phyloP scores from a whole-genome alignment of 30 jellyfish, hydroid and myxozoan genomes.

The Hydractinia echinata region DNA sequence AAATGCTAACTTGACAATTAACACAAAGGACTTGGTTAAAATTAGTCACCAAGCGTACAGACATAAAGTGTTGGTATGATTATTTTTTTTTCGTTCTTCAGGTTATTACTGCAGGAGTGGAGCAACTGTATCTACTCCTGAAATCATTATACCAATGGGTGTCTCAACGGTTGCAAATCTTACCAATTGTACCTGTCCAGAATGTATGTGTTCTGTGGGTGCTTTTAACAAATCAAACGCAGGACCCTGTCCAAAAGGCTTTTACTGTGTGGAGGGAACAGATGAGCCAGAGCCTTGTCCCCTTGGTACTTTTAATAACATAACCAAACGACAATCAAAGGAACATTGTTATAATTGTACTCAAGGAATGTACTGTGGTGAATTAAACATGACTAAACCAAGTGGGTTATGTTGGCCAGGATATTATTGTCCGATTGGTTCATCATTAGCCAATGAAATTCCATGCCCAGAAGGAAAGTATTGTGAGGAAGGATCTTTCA shows the following conservation, averaged over 20 bases:
- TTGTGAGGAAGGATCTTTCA: conserved; percentile 50
- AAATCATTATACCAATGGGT: conserved; percentile 58
- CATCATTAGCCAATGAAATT: conserved; percentile 67
- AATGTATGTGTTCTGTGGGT: conserved; percentile 79
- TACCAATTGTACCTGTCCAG: conserved; percentile 77
- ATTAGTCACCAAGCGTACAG: not conserved
- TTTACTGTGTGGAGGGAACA: conserved; percentile 87
- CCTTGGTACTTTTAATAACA: conserved; percentile 81
- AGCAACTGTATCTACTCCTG: conserved; percentile 91
- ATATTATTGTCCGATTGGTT: conserved; percentile 86
- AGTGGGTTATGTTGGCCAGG: conserved; percentile 95
- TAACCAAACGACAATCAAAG: conserved; percentile 49
- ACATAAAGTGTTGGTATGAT: not conserved
- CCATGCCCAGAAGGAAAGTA: conserved; percentile 85
- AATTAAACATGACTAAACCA: conserved; percentile 67
- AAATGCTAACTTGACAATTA: not conserved
- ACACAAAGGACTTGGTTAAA: not conserved
- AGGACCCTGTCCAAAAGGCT: conserved; percentile 99
- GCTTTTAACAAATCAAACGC: conserved; percentile 73
- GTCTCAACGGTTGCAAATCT: conserved; percentile 39
- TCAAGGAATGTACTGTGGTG: conserved; percentile 79
- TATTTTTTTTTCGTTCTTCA: conserved; percentile 4
- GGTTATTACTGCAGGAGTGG: conserved; percentile 98
- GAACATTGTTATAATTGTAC: conserved; percentile 83
- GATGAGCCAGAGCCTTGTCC: conserved; percentile 95